Base-by-base conservation (phyloP, 2,113 vertebrate genomes). In the Fregetta grallaria region DNA sequence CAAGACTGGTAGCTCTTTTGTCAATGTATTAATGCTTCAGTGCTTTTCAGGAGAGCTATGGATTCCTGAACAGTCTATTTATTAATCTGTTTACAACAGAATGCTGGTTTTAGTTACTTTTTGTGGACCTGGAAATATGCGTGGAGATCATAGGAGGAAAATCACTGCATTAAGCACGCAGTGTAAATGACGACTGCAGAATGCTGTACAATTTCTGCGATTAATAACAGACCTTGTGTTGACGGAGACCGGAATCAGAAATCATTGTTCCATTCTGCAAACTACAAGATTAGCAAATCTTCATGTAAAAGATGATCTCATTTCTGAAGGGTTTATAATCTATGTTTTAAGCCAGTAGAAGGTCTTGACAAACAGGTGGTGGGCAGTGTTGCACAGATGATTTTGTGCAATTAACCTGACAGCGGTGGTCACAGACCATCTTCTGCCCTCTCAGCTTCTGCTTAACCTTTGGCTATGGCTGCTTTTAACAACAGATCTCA, bases 371-470 rank as follows among this genome's bases (percentile, higher is more conserved):
- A 85, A 49, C 36, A 47, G 75, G 29, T 29, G 15, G 36, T 59
- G 40, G 13, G 25, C 52, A 56, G 32, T 12, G 47, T 62, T 80
- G 45, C 19, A 36, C 29, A 49, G 21, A 21, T 40, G 40, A 42
- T 61, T 59, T 50, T 15, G 32, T 65, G 19, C 55, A 65, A 78
- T 65, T 86, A 86, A 70, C 79, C 36, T 81, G 65, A 70, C 26
- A 68, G 17, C 0, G 0, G 42, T 5, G 5, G 22, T 88, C 55
- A 44, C 40, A 65, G 40, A 34, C 17, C 3, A 2, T n/a, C 30
- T 62, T 72, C 18, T 91, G 49, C 49, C 55, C 19, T 36, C 40
- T 61, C 44, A 70, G n/a, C 65, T 86, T 66, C 29, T 55, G 25
- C 32, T 77, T 73, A 85, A 53, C 10, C 3, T 2, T 44, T 5